Percentiles rank a stretch among this genome's conserved stretches.
Conservation (phyloP, 2,113 vertebrate genomes). For the Geococcyx californianus region DNA sequence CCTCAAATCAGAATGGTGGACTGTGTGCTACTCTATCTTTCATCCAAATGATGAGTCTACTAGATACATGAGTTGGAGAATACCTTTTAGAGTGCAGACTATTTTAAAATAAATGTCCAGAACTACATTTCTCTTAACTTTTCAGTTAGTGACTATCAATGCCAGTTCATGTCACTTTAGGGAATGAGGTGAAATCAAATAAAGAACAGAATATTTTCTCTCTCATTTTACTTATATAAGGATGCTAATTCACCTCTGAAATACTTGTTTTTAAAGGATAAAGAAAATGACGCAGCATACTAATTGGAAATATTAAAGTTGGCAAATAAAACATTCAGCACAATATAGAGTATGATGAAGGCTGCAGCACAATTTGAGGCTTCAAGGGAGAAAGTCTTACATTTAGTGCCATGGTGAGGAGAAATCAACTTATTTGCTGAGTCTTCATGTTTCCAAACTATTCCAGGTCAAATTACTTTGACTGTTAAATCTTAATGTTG, state of each 20-base stretch:
- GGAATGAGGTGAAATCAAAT: background rate
- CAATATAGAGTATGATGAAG: background rate
- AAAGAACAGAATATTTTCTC: background rate
- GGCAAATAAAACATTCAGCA: background rate
- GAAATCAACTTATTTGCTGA: background rate
- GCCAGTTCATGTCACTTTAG: background rate
- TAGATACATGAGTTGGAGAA: background rate
- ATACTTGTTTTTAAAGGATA: background rate
- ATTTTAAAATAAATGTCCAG: background rate
- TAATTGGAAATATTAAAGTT: background rate
- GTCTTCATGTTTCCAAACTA: background rate
- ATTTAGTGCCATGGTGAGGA: background rate
- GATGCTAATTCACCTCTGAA: background rate
- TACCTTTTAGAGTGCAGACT: background rate
- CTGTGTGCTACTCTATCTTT: background rate
- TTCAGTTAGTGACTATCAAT: background rate
- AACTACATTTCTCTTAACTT: background rate
- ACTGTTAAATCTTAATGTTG: background rate
- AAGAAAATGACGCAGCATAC: background rate
- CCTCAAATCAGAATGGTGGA: rapidly evolving
- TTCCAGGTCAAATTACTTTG: background rate
- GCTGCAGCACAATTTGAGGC: background rate
- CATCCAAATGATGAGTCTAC: background rate
- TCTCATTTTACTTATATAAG: background rate
- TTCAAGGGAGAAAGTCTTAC: background rate